Evolutionary conservation across 1,140 invertebrate genomes (phyloP), one percentile per base, ranked within the genome.

Genomic region (Portunus trituberculatus): DNA sequence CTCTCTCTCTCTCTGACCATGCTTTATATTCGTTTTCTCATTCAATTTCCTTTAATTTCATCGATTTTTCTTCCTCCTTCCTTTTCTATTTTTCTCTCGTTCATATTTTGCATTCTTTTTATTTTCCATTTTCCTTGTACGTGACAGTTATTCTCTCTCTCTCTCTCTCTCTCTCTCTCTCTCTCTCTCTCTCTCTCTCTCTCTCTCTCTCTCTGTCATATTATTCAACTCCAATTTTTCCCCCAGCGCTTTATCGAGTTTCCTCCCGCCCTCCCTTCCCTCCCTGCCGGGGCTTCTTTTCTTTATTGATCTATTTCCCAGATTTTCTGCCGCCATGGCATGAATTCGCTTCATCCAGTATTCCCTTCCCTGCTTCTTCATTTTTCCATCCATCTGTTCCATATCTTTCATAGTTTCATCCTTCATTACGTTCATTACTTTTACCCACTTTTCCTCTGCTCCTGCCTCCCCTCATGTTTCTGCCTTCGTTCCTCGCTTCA

Each of bases 161-260:
- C 86, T 87, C 86, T 87, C 86, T 87, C 86, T 87, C 86, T 87
- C 86, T 87, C 86, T 87, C 86, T 87, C 86, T 87, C 67, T 76
- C 67, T 76, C 67, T 76, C 67, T 76, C 67, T 76, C 67, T 76
- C 67, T 76, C 67, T 76, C 67, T 76, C 67, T 76, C 67, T 76
- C 67, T 76, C 67, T 76, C 67, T 76, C 67, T 76, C 67, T 76
- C 67, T 76, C 20, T 76, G 0, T 76, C 20, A 25, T 76, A 25
- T 76, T n/a, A n/a, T n/a, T 20, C 20, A 7, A 7, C 20, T 20
- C n/a, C n/a, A 25, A n/a, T 76, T 76, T n/a, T 76, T 0, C n/a
- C 25, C n/a, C 67, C 20, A 7, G 12, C 67, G 6, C 67, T 76
- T n/a, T 76, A 25, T 76, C 52, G 10, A 25, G 20, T n/a, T 76